Percentiles rank a stretch among this genome's conserved stretches.
Evolutionary conservation across 2,888 invertebrate genomes (phyloP).

Genomic region (Ormyrus nitidulus): DNA sequence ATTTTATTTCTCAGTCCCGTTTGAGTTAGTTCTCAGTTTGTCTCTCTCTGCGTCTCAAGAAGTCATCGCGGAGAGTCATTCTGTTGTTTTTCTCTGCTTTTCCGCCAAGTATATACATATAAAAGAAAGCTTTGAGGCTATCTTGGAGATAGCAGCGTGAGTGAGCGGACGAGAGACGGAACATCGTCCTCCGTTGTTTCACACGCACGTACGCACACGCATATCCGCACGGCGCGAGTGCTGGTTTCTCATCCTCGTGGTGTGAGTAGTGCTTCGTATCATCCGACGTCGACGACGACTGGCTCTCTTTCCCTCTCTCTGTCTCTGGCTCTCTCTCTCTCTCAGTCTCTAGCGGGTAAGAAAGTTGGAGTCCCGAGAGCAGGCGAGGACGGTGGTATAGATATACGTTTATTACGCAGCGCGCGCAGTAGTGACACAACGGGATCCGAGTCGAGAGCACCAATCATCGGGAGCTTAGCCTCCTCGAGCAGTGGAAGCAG

Average conservation of each 20-base stretch:
- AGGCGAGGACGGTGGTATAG: not conserved
- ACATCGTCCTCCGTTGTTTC: conserved; percentile 22
- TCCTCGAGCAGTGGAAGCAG: not conserved
- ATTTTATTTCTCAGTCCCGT: not conserved
- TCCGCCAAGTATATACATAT: not conserved
- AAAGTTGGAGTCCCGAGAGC: not conserved
- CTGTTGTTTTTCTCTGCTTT: conserved; percentile 33
- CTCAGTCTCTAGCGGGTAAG: not conserved
- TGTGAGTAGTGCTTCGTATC: too few relatives aligned
- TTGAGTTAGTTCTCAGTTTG: not conserved
- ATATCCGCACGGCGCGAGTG: not conserved
- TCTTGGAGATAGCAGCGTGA: not conserved
- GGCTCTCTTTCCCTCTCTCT: too few relatives aligned
- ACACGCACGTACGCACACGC: not conserved
- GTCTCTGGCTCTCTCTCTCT: too few relatives aligned
- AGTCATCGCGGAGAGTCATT: not conserved
- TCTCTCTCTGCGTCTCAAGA: too few relatives aligned
- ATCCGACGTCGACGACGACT: too few relatives aligned
- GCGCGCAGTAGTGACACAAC: not conserved
- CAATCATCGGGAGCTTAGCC: not conserved
- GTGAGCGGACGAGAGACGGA: not conserved
- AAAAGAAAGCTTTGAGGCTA: too few relatives aligned
- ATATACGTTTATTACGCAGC: not conserved
- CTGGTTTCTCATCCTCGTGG: too few relatives aligned
- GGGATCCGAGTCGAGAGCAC: not conserved